Evolutionary conservation across 2,888 invertebrate genomes (phyloP).

Genomic region (Sarcophaga variegata): DNA sequence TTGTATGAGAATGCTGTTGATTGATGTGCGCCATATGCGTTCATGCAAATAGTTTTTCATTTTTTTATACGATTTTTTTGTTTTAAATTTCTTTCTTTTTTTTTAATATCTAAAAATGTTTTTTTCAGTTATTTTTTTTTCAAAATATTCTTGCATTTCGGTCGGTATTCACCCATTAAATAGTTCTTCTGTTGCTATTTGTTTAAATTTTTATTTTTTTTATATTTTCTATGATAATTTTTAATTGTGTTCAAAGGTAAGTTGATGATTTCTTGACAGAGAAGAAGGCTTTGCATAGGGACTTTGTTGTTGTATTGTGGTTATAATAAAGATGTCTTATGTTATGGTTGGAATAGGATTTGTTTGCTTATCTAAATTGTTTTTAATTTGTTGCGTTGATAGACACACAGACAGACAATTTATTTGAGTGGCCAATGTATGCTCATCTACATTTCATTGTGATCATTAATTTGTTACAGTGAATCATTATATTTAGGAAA

Average conservation of each 20-base stretch:
- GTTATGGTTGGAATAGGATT: slow-evolving; percentile 10
- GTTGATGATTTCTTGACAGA: slow-evolving; percentile 4
- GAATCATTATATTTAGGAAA: too few relatives aligned
- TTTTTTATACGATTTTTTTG: slow-evolving; percentile 36
- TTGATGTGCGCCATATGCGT: slow-evolving; percentile 65
- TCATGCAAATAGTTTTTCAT: slow-evolving; percentile 71
- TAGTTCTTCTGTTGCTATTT: slow-evolving; percentile 33
- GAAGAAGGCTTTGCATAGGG: neutral
- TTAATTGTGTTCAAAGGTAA: slow-evolving; percentile 16
- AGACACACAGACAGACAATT: slow-evolving; percentile 8
- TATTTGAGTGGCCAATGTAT: slow-evolving; percentile 6
- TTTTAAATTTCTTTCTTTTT: neutral
- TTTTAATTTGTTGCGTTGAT: slow-evolving; percentile 35
- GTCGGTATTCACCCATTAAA: slow-evolving; percentile 68
- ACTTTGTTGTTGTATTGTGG: slow-evolving; percentile 40
- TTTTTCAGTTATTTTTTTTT: slow-evolving; percentile 19
- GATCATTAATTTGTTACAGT: neutral
- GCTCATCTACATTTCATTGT: neutral
- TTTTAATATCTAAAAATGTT: neutral
- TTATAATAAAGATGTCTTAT: slow-evolving; percentile 22
- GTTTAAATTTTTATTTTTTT: slow-evolving; percentile 7
- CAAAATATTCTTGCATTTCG: slow-evolving; percentile 70
- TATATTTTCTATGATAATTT: neutral
- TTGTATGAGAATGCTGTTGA: slow-evolving; percentile 47
- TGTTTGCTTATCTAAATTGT: slow-evolving; percentile 14